Evolutionary conservation across 2,797 vertebrate genomes (phyloP), one percentile per base, ranked within the genome.

Genomic region (Thaleichthys pacificus): DNA sequence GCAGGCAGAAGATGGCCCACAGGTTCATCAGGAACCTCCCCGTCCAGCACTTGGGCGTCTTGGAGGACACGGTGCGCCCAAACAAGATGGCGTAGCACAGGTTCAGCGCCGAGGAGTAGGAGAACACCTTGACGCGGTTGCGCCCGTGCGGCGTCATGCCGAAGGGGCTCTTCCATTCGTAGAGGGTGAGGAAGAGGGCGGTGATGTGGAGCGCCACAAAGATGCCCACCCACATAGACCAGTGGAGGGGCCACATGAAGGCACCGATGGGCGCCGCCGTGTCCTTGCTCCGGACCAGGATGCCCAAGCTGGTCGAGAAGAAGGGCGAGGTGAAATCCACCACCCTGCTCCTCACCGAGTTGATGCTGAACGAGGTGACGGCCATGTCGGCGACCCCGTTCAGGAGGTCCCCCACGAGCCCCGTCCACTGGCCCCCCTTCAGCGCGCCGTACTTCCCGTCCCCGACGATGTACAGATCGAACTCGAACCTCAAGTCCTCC

Each of bases 11-110:
- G 78, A 99, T 96, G 79, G 97, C 97, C 97, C 97, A 98, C 9
- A 99, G 94, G 90, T 98, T 98, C 97, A 99, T 98, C 76, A 99
- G 92, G 82, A 99, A 96, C 17, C 97, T 95, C 0, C 97, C 97
- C 0, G 97, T 97, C 93, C 96, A 96, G 84, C 97, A 98, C 82
- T 98, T 98, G 61, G 97, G 97, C 0, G 96, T 97, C 89, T 97
- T 97, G 86, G 96, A 96, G 74, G 95, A 96, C 2, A 95, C 95
- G 0, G 94, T 96, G 77, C 96, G 95, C 1, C 96, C 96, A 0
- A 97, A 98, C 70, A 97, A 92, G 77, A 97, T 96, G 78, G 96
- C 95, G 0, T 97, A 98, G 91, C 96, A 98, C 14, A 98, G 94
- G 83, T 95, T 97, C 73, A 98, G 95, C 1, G 96, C 96, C 0